Evolutionary conservation across 2,888 invertebrate species (phyloP), one percentile per base, ranked within the genome.

Genomic region (Cremastinae sp.): DNA sequence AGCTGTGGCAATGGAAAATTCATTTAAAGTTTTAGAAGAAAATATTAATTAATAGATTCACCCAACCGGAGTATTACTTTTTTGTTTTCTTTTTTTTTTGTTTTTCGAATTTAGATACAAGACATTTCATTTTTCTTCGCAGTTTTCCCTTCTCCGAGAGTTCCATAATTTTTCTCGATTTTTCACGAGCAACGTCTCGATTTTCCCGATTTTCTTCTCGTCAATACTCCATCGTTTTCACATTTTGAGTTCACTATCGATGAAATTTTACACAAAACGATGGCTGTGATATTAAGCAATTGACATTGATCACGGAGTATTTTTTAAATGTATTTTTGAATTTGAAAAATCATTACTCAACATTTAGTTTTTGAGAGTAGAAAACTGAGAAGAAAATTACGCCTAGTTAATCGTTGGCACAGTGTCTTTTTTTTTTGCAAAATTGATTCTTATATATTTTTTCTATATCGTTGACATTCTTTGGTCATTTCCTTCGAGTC

Each of bases 371-470:
- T 28, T 0, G 4, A 28, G 28, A 28, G 28, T 28, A 28, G 28
- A 28, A 28, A 53, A 22, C 28, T 22, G 22, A 22, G n/a, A 12
- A 20, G 36, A 38, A 56, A 62, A 34, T 18, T 12, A 34, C 34
- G 34, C n/a, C 16, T 47, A 12, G 0, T 18, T 10, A 9, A 9
- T 34, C 34, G 16, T 62, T 62, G 61, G 61, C 61, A 62, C 61
- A 49, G 34, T 14, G 34, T 28, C 14, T 47, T 47, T 0, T 59
- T 59, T 61, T 14, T 9, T 28, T 12, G 12, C 9, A 20, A 14
- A n/a, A 20, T 12, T 12, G 2, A 8, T 28, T 12, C n/a, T 16
- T 18, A 18, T 45, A 28, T 28, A 28, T 61, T 16, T 43, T 3
- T n/a, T 61, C 9, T 45, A 1, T 45, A 28, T 28, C 14, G n/a